Conservation (phyloP, 1,140 invertebrate species). For the Polypedilum pembai region DNA sequence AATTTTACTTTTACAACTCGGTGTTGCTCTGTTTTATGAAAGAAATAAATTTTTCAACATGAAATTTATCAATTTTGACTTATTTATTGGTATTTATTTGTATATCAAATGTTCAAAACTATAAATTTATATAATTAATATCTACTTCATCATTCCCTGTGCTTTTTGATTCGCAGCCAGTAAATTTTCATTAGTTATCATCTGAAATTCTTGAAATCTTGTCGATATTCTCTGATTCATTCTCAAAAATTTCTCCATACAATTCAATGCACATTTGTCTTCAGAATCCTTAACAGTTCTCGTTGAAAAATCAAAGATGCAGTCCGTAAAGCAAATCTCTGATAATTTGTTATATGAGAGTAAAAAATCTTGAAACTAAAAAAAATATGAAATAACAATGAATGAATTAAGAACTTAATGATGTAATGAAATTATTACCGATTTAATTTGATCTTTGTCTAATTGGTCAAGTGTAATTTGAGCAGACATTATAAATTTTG, state of each 20-base stretch:
- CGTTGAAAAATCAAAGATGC: conserved; percentile 85
- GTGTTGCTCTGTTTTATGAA: neutral
- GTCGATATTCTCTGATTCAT: conserved; percentile 89
- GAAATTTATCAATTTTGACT: neutral
- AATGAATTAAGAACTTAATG: neutral
- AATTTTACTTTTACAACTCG: too few species aligned
- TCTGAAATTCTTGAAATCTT: conserved; percentile 92
- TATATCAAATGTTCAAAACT: neutral
- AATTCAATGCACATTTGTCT: conserved; percentile 82
- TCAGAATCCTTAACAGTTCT: conserved; percentile 69
- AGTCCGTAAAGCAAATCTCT: conserved; percentile 87
- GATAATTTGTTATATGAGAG: conserved; percentile 89
- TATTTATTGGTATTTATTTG: neutral
- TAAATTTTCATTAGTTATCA: conserved; percentile 81
- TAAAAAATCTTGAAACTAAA: conserved; percentile 87
- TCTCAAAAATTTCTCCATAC: conserved; percentile 92
- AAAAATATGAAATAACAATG: conserved; percentile 33
- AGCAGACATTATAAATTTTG: conserved; percentile 33
- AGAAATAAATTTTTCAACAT: neutral
- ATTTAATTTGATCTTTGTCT: conserved; percentile 64
- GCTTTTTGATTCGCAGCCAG: conserved; percentile 67
- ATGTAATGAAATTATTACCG: conserved; percentile 46
- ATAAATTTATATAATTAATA: too few species aligned
- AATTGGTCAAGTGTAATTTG: conserved; percentile 43
- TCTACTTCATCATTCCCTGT: conserved; percentile 37